phyloP scores from a whole-genome alignment of 2,888 invertebrate genomes.

The Stegophylla sp. region DNA sequence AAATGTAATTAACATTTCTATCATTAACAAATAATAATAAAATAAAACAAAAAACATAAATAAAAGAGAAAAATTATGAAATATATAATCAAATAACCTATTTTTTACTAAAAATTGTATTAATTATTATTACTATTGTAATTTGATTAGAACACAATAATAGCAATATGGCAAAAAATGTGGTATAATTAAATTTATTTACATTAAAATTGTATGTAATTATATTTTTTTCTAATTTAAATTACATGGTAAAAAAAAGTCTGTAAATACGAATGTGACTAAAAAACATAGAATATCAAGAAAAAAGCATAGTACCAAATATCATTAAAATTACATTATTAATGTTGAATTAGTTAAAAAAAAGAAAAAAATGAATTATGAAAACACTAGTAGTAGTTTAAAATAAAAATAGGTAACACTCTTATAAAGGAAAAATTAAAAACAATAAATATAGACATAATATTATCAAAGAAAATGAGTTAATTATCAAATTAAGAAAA shows the following conservation, averaged over 20 bases:
- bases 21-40: slow-evolving; percentile 50
- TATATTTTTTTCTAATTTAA: slow-evolving; percentile 44
- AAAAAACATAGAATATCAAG: slow-evolving; percentile 51
- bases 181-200: slow-evolving; percentile 53
- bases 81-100: slow-evolving; percentile 43
- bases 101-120: slow-evolving; percentile 47
- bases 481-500: slow-evolving; percentile 45
- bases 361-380: slow-evolving; percentile 41
- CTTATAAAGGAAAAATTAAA: slow-evolving; percentile 48
- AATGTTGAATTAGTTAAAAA: slow-evolving; percentile 42
- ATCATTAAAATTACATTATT: slow-evolving; percentile 45
- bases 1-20: slow-evolving; percentile 45
- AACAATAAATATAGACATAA: slow-evolving; percentile 35
- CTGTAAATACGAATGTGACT: slow-evolving; percentile 51
- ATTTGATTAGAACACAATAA: slow-evolving; percentile 56
- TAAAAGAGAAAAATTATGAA: slow-evolving; percentile 40
- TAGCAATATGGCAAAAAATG: slow-evolving; percentile 52
- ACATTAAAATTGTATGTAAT: slow-evolving; percentile 44
- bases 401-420: slow-evolving; percentile 57
- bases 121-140: slow-evolving; percentile 52
- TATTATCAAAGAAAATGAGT: slow-evolving; percentile 34
- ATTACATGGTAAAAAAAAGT: slow-evolving; percentile 50
- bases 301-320: slow-evolving; percentile 55
- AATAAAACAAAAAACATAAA: slow-evolving; percentile 42
- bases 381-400: slow-evolving; percentile 46